A percentile compares a stretch with the other conserved stretches of the same genome.
Conservation (phyloP, 30 jellyfish, hydroid and myxozoan species). For the Calvadosia cruxmelitensis region DNA sequence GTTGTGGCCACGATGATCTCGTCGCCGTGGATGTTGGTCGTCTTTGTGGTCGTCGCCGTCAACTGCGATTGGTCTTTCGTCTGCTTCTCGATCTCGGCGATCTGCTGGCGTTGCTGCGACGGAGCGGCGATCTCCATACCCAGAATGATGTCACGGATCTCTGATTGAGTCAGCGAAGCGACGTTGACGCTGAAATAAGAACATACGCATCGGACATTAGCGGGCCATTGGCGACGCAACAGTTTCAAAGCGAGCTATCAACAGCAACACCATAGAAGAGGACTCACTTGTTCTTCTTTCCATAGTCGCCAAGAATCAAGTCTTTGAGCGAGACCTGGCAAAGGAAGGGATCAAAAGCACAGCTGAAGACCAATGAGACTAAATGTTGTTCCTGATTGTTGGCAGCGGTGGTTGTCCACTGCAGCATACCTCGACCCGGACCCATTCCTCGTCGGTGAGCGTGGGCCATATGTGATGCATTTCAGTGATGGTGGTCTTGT, state of each 20-base stretch:
- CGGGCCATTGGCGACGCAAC: too few species aligned
- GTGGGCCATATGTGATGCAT: conserved; percentile 99
- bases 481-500: conserved; percentile 96
- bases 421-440: conserved; percentile 79
- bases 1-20: conserved; percentile 98
- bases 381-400: too few species aligned
- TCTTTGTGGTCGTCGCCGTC: conserved; percentile 97
- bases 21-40: conserved; percentile 99
- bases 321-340: conserved; percentile 88
- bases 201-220: not conserved
- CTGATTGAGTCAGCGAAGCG: conserved; percentile 98
- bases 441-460: conserved; percentile 99
- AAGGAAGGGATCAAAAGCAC: too few species aligned
- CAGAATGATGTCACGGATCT: conserved; percentile 95
- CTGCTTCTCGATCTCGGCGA: conserved; percentile 98
- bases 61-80: conserved; percentile 97
- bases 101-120: conserved; percentile 99
- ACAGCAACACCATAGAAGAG: too few species aligned
- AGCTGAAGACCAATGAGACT: too few species aligned
- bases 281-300: conserved; percentile 94
- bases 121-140: conserved; percentile 99
- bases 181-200: conserved; percentile 78
- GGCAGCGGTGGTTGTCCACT: too few species aligned
- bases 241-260: not conserved
- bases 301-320: conserved; percentile 98